Base-by-base conservation (phyloP, 2,888 invertebrate species). In the Leptinotarsa rubiginosa region DNA sequence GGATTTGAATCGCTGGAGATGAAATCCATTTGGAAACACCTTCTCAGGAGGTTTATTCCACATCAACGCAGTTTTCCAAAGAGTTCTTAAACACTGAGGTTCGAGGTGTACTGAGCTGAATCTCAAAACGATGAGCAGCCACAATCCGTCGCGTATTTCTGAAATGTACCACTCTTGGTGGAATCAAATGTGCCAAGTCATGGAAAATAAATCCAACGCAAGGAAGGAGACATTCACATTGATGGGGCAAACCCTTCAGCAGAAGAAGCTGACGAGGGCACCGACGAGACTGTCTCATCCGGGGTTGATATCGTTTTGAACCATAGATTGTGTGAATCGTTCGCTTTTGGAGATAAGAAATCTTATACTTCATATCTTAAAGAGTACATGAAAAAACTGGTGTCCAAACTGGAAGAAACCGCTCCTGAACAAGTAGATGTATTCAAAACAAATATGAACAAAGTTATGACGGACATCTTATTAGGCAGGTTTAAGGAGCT, bases 371-470 rank as follows among this genome's bases (percentile, higher is more conserved):
- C 92, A 80, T 98, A 98, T 89, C 92, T 98, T 82, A 98, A 98
- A 90, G 96, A 96, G 86, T 98, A 97, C 90, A 97, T 97, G 96
- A 98, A 97, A 90, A 96, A 96, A 90, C 91, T 96, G 87, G 93
- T 96, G 83, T 92, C 92, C 77, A 93, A 93, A 89, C 90, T 97
- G 83, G 93, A 95, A 90, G 93, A 95, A 86, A 92, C 90, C 73
- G 87, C 92, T 10, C 96, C 96, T 4, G 95, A 95, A 84, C 94
- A 97, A 90, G 94, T 97, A 78, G 94, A 95, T 10, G 89, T 94
- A 47, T 97, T 97, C 89, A 97, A 97, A 88, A 93, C 93, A 70
- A 97, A 97, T 88, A 95, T 96, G 92, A 96, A 96, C 89, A 96
- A 95, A 91, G 95, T 94, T 77, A 96, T 97, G 94, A 97, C 97